These are phyloP conservation scores for Neomorphus geoffroyi DNA, from an alignment of 2,797 vertebrate species.

Conservation along the genomic window DNA sequence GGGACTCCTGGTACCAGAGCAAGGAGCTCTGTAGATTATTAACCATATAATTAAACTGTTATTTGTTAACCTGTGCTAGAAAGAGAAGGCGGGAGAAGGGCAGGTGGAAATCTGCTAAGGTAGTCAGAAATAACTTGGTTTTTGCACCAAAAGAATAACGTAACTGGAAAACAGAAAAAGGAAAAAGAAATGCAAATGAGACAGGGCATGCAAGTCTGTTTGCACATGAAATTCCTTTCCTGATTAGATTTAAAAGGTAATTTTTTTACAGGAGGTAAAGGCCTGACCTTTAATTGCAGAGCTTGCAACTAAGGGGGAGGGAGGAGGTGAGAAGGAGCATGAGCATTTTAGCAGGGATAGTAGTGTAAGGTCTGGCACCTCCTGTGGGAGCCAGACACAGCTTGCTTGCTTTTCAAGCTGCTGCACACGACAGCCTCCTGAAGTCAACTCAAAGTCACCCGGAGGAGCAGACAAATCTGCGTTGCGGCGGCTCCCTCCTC, in stretches of 20 bases:
- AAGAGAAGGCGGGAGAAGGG: neutral
- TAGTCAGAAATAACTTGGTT: conserved; percentile 4
- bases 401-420: conserved; percentile 57
- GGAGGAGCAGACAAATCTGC: neutral
- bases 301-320: neutral
- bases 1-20: neutral
- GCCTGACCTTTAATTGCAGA: conserved; percentile 24
- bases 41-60: conserved; percentile 69
- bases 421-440: conserved; percentile 36
- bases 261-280: conserved; percentile 19
- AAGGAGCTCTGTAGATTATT: conserved; percentile 75
- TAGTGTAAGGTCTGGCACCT: conserved; percentile 56
- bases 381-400: conserved; percentile 53
- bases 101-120: neutral
- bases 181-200: conserved; percentile 43
- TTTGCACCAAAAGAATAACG: neutral
- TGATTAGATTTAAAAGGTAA: conserved; percentile 56
- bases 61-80: conserved; percentile 60
- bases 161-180: conserved; percentile 28
- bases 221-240: conserved; percentile 53
- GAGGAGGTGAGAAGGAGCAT: neutral
- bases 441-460: conserved; percentile 73
- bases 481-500: neutral
- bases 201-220: conserved; percentile 27
- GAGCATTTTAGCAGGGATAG: conserved; percentile 17